Evolutionary conservation across 2,797 vertebrate species (phyloP).

Genomic region (Caiman crocodilus): DNA sequence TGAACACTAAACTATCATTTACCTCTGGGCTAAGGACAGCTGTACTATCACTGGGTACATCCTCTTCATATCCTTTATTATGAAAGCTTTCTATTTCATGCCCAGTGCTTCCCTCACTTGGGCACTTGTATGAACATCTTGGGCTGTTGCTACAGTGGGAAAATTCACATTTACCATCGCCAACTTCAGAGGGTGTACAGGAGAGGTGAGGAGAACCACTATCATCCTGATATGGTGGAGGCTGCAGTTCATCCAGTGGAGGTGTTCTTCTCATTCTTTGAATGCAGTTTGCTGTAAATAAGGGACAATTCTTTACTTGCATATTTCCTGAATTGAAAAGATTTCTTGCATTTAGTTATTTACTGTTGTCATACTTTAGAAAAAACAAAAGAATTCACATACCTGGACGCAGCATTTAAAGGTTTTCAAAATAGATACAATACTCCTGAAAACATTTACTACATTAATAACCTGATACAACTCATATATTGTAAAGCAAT

Average conservation of each 20-base stretch:
- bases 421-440: neutral
- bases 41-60: conserved; percentile 96
- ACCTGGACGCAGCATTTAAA: neutral
- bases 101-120: conserved; percentile 90
- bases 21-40: conserved; percentile 97
- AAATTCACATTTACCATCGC: conserved; percentile 93
- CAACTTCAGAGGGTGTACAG: conserved; percentile 92
- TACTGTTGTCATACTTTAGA: neutral
- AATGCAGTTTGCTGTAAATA: conserved; percentile 91
- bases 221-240: conserved; percentile 96
- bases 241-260: conserved; percentile 95
- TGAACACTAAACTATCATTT: conserved; percentile 43
- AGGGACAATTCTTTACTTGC: conserved; percentile 73
- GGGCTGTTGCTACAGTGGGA: conserved; percentile 94
- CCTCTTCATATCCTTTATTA: conserved; percentile 96
- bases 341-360: neutral
- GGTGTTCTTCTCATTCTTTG: conserved; percentile 97
- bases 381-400: conserved; percentile 17
- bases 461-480: neutral
- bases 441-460: neutral
- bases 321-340: conserved; percentile 3
- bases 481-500: conserved; percentile 9
- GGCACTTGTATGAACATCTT: conserved; percentile 92
- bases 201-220: conserved; percentile 95
- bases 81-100: conserved; percentile 92